Conservation (phyloP, 2,888 invertebrate genomes). For the Sphecodes monilicornis region DNA sequence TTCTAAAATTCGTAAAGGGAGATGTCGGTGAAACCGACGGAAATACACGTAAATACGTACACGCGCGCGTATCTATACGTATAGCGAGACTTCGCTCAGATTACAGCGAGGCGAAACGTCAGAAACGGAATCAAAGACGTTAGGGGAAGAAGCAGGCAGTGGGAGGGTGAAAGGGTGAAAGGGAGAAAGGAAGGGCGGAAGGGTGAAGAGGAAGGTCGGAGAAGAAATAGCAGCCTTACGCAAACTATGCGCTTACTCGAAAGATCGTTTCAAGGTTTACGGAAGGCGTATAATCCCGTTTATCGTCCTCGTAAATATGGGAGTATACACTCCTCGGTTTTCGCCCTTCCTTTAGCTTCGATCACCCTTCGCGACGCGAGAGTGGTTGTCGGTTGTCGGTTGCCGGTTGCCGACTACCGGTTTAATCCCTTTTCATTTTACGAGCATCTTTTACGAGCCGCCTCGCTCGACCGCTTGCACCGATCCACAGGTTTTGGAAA, state of each 20-base stretch:
- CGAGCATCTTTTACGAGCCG: slow-evolving; percentile 79
- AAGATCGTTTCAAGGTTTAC: slow-evolving; percentile 82
- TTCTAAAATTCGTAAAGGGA: background rate
- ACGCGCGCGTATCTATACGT: background rate
- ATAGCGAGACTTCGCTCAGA: background rate
- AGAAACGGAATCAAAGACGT: slow-evolving; percentile 51
- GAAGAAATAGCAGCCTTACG: slow-evolving; percentile 60
- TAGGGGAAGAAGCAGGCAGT: background rate
- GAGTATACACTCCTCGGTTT: slow-evolving; percentile 77
- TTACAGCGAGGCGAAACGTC: slow-evolving; percentile 7
- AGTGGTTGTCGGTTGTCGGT: slow-evolving; percentile 18
- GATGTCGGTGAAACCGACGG: background rate
- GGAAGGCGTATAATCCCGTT: slow-evolving; percentile 81
- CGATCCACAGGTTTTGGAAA: slow-evolving; percentile 61
- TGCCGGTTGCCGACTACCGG: slow-evolving; percentile 49
- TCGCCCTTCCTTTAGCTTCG: slow-evolving; percentile 49
- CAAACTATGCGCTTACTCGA: slow-evolving; percentile 78
- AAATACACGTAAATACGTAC: background rate
- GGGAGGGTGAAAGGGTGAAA: background rate
- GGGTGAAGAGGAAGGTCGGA: background rate
- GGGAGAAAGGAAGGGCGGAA: background rate
- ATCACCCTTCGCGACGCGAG: slow-evolving; percentile 52
- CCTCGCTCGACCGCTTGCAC: slow-evolving; percentile 59
- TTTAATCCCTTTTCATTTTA: slow-evolving; percentile 83
- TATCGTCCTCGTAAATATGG: slow-evolving; percentile 83